Base-by-base conservation (phyloP, 2,888 invertebrate genomes). In the Pherbina coryleti region DNA sequence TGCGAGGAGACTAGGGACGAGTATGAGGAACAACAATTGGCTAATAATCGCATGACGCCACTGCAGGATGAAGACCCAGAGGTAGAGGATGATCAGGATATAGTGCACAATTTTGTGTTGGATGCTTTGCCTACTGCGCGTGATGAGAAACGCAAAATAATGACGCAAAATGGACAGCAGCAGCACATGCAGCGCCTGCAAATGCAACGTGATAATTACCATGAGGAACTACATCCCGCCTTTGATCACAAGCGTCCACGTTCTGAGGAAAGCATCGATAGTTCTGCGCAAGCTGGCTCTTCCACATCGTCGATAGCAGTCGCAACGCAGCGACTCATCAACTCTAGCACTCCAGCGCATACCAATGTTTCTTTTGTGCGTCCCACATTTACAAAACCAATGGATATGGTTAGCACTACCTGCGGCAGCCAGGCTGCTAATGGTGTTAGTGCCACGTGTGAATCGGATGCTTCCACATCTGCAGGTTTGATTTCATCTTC, bases 321-420 rank as follows among this genome's bases (percentile, higher is more conserved):
- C 1, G 79, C 76, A 8, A 66, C 73, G 44, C 74, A 76, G 34
- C 78, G 78, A 37, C 25, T 31, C 57, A 67, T 73, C 28, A 81
- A 73, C 14, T 73, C 82, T 3, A 83, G 72, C 57, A 74, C 82
- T 8, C 77, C 80, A 17, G 72, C 78, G 2, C 69, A 72, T 31
- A 86, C 84, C 5, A 87, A 87, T 69, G 83, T 87, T 14, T 88
- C 88, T 2, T 86, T 87, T 80, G 87, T 88, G 66, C 84, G 87
- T 11, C 87, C 87, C 2, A 87, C 88, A 0, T 86, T 87, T 71
- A 83, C 85, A 31, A 88, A 88, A 74, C 85, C 87, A 0, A 44
- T 74, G 8, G 82, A 83, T 19, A 82, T 86, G 72, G 87, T 87
- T 0, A 88, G 88, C 79, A 87, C 87, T n/a, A 86, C 87, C 9